These are phyloP conservation scores for Hypsopygia costalis DNA, from an alignment of 2,888 invertebrate species.

Conservation along the genomic window DNA sequence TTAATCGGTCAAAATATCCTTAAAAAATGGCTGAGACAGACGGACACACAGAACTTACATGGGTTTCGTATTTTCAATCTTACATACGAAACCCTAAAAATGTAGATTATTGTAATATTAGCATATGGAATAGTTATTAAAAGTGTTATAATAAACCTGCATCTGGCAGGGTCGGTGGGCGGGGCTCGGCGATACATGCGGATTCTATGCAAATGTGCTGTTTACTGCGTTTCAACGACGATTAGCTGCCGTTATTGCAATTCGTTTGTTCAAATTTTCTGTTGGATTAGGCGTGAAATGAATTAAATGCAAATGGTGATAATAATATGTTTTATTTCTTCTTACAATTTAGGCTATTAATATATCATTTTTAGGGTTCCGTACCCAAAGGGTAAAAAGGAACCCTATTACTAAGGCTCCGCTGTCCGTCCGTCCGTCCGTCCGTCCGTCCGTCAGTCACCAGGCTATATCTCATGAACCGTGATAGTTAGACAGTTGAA, in stretches of 20 bases:
- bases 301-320: neutral
- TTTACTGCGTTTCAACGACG: conserved; percentile 29
- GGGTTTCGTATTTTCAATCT: too few species aligned
- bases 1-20: too few species aligned
- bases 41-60: too few species aligned
- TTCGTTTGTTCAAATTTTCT: conserved; percentile 8
- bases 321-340: neutral
- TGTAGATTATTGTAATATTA: conserved; percentile 42
- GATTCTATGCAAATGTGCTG: conserved; percentile 60
- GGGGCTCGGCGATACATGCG: conserved; percentile 43
- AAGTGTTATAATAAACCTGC: conserved; percentile 38
- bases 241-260: conserved; percentile 36
- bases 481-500: too few species aligned
- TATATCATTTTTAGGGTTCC: too few species aligned
- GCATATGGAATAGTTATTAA: conserved; percentile 59
- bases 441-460: too few species aligned
- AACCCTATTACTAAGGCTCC: too few species aligned
- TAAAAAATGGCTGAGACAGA: too few species aligned
- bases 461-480: too few species aligned
- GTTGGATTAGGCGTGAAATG: neutral
- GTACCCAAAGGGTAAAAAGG: too few species aligned
- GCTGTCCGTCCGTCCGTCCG: too few species aligned
- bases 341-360: too few species aligned
- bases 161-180: conserved; percentile 63
- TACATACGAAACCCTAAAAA: conserved; percentile 13